These are phyloP conservation scores for Climacteris rufus DNA, from an alignment of 2,113 vertebrate species.

Conservation along the genomic window DNA sequence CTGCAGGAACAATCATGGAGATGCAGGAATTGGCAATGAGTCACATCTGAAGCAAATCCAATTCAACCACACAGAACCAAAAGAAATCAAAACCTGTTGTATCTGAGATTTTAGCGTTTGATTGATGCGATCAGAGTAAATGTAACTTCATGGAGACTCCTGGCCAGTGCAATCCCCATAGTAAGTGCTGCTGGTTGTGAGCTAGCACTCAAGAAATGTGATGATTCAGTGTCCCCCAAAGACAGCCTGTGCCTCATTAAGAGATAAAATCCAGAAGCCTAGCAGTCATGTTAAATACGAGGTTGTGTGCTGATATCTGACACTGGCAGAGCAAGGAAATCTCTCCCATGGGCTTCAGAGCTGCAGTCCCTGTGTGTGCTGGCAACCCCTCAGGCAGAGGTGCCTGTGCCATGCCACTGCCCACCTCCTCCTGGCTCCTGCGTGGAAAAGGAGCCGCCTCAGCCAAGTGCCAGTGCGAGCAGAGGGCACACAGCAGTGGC, in stretches of 20 bases:
- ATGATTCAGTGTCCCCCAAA: neutral
- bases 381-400: accelerated
- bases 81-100: neutral
- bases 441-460: neutral
- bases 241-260: constrained; percentile 20
- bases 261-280: constrained; percentile 18
- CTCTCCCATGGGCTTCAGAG: neutral
- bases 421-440: neutral
- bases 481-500: accelerated
- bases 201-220: neutral
- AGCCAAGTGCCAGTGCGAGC: accelerated
- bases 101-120: neutral
- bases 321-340: neutral
- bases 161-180: neutral
- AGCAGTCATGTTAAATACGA: neutral
- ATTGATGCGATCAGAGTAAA: constrained; percentile 28
- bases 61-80: neutral
- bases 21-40: constrained; percentile 43
- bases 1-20: constrained; percentile 16
- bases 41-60: constrained; percentile 42
- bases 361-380: neutral
- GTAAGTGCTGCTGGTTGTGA: neutral
- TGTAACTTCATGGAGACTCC: neutral
- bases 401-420: neutral
- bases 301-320: neutral